Base-by-base conservation (phyloP, 1,140 invertebrate genomes). In the Drosophila aff. region DNA sequence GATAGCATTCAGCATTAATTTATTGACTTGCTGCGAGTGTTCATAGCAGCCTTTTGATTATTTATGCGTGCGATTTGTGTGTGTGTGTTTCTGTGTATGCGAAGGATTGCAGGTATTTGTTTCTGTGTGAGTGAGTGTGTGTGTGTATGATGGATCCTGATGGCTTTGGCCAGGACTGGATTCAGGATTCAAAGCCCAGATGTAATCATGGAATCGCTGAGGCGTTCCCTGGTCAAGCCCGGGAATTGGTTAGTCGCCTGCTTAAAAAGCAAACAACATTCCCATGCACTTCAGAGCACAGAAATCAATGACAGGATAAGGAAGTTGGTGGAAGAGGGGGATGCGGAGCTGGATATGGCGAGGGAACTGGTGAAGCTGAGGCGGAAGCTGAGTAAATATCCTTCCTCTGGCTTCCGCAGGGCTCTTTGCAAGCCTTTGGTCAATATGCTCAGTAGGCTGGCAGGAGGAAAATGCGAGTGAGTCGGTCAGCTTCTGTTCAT, bases 181-280 rank as follows among this genome's bases (percentile, higher is more conserved):
- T 23, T 36, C 64, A 6, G 67, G 67, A 43, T 28, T 44, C 36
- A 47, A 50, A 40, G 63, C 58, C 59, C 82, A 74, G 82, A 76
- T 71, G 75, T 81, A 86, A 84, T 84, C 82, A 84, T 71, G 67
- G 68, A 87, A 65, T 72, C 84, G 76, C 26, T 76, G 81, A 71
- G 68, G 73, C 85, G 58, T 65, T 55, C 50, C 69, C 59, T 76
- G 79, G 58, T 67, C 79, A 71, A 79, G 53, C 18, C 50, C 38
- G 44, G 53, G 49, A 26, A 50, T 47, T 79, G 81, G 47, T 67
- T 76, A 85, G 58, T 75, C 69, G 76, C 18, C 53, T 79, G 83
- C 61, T 86, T 80, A 73, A 84, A 89, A 84, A 83, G 81, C 80
- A 87, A 87, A 87, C 86, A 87, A 83, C 86, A 83, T 80, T 72